Conservation (phyloP, 2,888 invertebrate species). For the Tachina fera region DNA sequence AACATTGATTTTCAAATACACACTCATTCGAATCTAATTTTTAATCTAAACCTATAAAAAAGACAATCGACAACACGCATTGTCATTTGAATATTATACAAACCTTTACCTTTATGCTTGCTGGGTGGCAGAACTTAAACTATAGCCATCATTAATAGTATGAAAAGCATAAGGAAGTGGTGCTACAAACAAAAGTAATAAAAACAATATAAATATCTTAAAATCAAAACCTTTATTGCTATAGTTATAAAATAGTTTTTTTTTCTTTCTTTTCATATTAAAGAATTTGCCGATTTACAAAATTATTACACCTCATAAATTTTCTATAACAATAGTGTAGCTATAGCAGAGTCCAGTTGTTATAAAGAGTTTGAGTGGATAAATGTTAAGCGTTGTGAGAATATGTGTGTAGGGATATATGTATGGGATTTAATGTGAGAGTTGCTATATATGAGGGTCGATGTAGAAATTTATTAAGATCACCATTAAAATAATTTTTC, state of each 20-base stretch:
- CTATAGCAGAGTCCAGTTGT: slow-evolving; percentile 16
- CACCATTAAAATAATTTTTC: too few relatives aligned
- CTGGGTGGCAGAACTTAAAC: slow-evolving; percentile 8
- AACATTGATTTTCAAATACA: too few relatives aligned
- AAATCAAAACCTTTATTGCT: slow-evolving; percentile 46
- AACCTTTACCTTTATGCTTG: too few relatives aligned
- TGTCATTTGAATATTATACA: too few relatives aligned
- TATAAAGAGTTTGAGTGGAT: background rate
- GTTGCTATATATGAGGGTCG: background rate
- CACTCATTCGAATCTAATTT: too few relatives aligned
- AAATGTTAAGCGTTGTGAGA: background rate
- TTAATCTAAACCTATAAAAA: too few relatives aligned
- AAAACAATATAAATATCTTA: slow-evolving; percentile 17
- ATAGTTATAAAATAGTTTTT: slow-evolving; percentile 56
- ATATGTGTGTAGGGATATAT: background rate
- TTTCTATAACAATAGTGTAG: slow-evolving; percentile 27
- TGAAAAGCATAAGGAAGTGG: slow-evolving; percentile 9
- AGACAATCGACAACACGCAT: too few relatives aligned
- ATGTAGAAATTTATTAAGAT: background rate
- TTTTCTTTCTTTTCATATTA: background rate
- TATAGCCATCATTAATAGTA: slow-evolving; percentile 26
- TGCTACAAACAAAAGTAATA: slow-evolving; percentile 9
- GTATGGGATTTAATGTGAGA: slow-evolving; percentile 4
- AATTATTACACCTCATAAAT: slow-evolving; percentile 69
- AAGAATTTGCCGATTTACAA: slow-evolving; percentile 63